Evolutionary conservation across 2,113 vertebrate species (phyloP), one percentile per base, ranked within the genome.

Genomic region (Athene noctua): DNA sequence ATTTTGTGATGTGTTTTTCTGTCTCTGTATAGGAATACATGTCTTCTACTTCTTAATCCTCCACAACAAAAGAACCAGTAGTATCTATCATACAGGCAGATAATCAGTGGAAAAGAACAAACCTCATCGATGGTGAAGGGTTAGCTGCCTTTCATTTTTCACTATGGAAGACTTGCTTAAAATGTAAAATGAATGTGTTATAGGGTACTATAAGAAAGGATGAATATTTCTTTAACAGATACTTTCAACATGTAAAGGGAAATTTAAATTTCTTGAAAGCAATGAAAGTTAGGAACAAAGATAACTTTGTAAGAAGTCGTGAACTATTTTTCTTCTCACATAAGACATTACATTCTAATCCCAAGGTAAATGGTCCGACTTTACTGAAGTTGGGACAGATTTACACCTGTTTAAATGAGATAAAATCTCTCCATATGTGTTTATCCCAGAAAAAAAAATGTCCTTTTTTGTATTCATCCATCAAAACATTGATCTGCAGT

Each of bases 291-390:
- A 13, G 59, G 22, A 91, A 32, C 7, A 78, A 90, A 87, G 42
- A 63, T 62, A 86, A 85, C 38, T 74, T 83, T 32, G 16, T 63
- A 46, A 79, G 18, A 20, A 71, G 5, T 16, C 32, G 11, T 70
- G n/a, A 83, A 80, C 46, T 90, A 20, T 83, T 78, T 77, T 38
- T 81, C 29, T 68, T 90, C 57, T 85, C 16, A 38, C 34, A 18
- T 30, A 87, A 52, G 26, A 71, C 6, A 15, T 36, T 88, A 46
- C 22, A 44, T 86, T 78, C 34, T 96, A 80, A 91, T 94, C 73
- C 40, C 65, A 89, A 79, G 22, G 61, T 87, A 94, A 91, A 89
- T 40, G 17, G 17, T 59, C 77, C 65, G 47, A 87, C 21, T 83
- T 83, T 51, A 91, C 34, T 85, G 57, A 32, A 59, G n/a, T 8